Conservation (phyloP, 2,797 vertebrate species). For the Poecilia gillii region DNA sequence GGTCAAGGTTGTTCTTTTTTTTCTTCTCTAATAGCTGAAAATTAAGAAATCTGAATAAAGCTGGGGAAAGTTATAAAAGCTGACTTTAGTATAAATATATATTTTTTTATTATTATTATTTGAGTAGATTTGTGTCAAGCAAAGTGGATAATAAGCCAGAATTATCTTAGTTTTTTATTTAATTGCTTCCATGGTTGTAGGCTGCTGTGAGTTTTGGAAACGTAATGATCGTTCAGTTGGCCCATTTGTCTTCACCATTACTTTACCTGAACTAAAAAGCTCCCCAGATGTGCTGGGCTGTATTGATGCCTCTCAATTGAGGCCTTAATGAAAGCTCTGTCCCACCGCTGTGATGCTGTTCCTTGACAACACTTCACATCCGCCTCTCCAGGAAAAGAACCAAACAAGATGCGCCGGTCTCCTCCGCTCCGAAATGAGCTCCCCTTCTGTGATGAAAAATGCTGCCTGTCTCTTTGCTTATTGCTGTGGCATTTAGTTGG, state of each 20-base stretch:
- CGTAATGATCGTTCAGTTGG: constrained; percentile 68
- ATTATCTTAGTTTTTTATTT: constrained; percentile 10
- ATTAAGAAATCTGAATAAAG: constrained; percentile 28
- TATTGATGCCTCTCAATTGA: constrained; percentile 74
- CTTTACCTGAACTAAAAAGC: constrained; percentile 67
- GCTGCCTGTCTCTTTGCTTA: constrained; percentile 76
- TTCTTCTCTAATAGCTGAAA: constrained; percentile 15
- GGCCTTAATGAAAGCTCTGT: constrained; percentile 78
- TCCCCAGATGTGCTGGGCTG: constrained; percentile 60
- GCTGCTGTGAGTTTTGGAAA: constrained; percentile 44
- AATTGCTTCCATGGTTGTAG: constrained; percentile 14
- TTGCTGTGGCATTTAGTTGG: constrained; percentile 78
- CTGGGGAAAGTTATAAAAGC: neutral
- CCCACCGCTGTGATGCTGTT: constrained; percentile 69
- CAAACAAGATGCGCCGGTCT: constrained; percentile 62
- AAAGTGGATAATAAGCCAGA: constrained; percentile 42
- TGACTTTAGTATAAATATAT: neutral
- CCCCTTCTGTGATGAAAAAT: constrained; percentile 78
- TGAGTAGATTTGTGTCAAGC: constrained; percentile 40
- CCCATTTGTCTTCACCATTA: constrained; percentile 63
- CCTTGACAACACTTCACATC: constrained; percentile 71
- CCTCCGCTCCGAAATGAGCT: constrained; percentile 66
- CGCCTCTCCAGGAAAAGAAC: constrained; percentile 65
- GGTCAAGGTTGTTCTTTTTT: constrained; percentile 14
- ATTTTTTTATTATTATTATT: constrained; percentile 23